Conservation (phyloP, 1,140 invertebrate species). For the Cylas formicarius region DNA sequence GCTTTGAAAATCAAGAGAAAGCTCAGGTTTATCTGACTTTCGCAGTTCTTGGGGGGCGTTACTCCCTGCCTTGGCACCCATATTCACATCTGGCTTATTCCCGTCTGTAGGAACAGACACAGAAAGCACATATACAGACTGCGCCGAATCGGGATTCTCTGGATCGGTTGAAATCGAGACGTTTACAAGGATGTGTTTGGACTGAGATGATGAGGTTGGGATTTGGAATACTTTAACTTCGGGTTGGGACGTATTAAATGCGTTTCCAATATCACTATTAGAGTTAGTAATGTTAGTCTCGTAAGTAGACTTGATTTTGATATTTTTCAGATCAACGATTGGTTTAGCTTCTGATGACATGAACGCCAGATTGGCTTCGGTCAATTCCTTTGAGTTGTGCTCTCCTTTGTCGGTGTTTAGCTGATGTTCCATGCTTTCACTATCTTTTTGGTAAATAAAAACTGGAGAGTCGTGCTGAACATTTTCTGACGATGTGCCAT, state of each 20-base stretch:
- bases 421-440: constrained; percentile 40
- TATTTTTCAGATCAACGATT: constrained; percentile 12
- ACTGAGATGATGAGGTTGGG: constrained; percentile 20
- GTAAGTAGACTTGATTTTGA: constrained; percentile 20
- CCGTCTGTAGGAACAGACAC: constrained; percentile 60
- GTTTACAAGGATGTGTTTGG: constrained; percentile 62
- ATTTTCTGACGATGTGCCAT: constrained; percentile 8
- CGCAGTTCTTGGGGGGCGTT: constrained; percentile 25
- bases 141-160: constrained; percentile 43
- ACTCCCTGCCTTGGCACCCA: constrained; percentile 43
- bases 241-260: constrained; percentile 13
- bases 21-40: constrained; percentile 3
- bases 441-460: constrained; percentile 40
- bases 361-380: constrained; percentile 24
- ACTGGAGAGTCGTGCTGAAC: constrained; percentile 45
- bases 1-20: background rate
- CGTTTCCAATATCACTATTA: constrained; percentile 17
- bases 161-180: constrained; percentile 60
- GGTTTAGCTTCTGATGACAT: constrained; percentile 6
- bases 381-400: constrained; percentile 33
- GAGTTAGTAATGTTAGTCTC: constrained; percentile 15
- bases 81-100: constrained; percentile 48
- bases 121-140: constrained; percentile 64
- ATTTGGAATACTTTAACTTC: constrained; percentile 35
- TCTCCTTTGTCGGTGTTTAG: constrained; percentile 29